Conservation (phyloP, 2,888 invertebrate genomes). For the Phalangium opilio region DNA sequence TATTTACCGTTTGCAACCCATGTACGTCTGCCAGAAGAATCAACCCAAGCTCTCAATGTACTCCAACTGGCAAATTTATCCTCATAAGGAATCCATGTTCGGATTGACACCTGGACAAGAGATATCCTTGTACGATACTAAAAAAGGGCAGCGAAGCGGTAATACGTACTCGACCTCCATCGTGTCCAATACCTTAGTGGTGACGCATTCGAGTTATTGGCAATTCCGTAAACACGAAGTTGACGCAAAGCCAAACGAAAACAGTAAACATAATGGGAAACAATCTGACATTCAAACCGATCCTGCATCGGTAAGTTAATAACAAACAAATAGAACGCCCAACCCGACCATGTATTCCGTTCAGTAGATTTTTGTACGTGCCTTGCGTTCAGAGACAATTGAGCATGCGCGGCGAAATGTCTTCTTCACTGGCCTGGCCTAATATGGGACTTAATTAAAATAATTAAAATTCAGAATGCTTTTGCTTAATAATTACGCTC, state of each 20-base stretch:
- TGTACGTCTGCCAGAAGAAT: conserved; percentile 63
- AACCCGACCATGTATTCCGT: too few relatives aligned
- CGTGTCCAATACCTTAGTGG: conserved; percentile 11
- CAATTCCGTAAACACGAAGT: conserved; percentile 17
- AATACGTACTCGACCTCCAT: conserved; percentile 31
- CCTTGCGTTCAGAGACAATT: too few relatives aligned
- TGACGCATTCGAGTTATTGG: conserved; percentile 35
- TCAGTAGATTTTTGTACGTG: too few relatives aligned
- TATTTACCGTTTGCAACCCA: conserved; percentile 81
- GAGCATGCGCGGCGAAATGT: too few relatives aligned
- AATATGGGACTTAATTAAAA: too few relatives aligned
- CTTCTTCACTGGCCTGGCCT: too few relatives aligned
- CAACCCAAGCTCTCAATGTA: conserved; percentile 83
- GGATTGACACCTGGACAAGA: conserved; percentile 50
- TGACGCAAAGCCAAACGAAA: background rate
- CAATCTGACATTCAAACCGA: background rate
- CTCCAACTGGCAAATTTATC: conserved; percentile 55
- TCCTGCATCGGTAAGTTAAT: too few relatives aligned
- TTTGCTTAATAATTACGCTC: too few relatives aligned
- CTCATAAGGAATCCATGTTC: conserved; percentile 26
- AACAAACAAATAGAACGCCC: too few relatives aligned
- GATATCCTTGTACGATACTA: conserved; percentile 56
- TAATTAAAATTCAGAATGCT: too few relatives aligned
- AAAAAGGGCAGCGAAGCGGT: conserved; percentile 47
- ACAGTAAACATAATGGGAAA: too few relatives aligned